These are phyloP conservation scores for Streblospio benedicti DNA, from an alignment of 1,140 invertebrate genomes.

Conservation along the genomic window DNA sequence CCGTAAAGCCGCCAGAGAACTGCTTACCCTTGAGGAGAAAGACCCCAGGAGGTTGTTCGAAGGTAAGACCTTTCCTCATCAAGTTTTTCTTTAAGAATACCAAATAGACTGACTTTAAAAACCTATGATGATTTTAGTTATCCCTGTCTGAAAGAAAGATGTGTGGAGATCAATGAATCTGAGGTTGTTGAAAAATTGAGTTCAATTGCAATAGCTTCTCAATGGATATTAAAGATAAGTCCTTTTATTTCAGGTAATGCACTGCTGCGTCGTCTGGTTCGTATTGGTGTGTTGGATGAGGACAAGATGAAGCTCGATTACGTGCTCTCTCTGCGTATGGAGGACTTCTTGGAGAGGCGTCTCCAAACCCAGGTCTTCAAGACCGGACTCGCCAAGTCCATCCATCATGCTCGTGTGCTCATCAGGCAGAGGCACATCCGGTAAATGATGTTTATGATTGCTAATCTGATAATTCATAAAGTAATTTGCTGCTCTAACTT, in stretches of 20 bases:
- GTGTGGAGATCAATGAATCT: too few species aligned
- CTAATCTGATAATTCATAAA: too few species aligned
- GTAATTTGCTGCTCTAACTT: too few species aligned
- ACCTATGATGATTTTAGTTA: too few species aligned
- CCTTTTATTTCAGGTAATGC: constrained; percentile 92
- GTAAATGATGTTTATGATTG: too few species aligned
- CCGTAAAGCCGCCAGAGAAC: constrained; percentile 95
- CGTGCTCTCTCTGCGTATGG: constrained; percentile 93
- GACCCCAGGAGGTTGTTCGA: constrained; percentile 94
- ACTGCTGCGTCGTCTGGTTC: constrained; percentile 87
- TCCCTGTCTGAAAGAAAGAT: too few species aligned
- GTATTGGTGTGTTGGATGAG: constrained; percentile 96
- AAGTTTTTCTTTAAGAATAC: too few species aligned
- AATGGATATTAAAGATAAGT: too few species aligned
- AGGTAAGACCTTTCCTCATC: too few species aligned
- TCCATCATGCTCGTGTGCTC: constrained; percentile 94
- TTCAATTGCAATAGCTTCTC: too few species aligned
- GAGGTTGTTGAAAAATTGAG: too few species aligned
- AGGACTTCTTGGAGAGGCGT: constrained; percentile 98
- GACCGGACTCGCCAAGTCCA: constrained; percentile 95
- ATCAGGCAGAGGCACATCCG: constrained; percentile 98
- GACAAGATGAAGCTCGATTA: constrained; percentile 99
- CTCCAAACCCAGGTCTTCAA: constrained; percentile 99
- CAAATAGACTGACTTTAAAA: too few species aligned
- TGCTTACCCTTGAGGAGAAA: constrained; percentile 97